Base-by-base conservation (phyloP, 1,140 invertebrate genomes). In the Probaryconus sp. region DNA sequence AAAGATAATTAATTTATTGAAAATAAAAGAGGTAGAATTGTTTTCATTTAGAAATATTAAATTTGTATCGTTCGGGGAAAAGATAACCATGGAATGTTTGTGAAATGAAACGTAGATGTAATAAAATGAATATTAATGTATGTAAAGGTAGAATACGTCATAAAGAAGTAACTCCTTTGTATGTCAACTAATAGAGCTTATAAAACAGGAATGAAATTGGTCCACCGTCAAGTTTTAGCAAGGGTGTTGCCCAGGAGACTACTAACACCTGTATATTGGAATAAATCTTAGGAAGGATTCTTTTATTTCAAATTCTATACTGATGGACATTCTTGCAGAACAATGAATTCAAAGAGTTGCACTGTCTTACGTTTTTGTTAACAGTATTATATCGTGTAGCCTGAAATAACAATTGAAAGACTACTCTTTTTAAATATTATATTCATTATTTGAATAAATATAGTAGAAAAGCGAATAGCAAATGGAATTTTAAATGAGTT, bases 161-260 rank as follows among this genome's bases (percentile, higher is more conserved):
- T n/a, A n/a, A n/a, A n/a, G n/a, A n/a, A n/a, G 35, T 43, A 55
- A 58, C 21, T 47, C 35, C 50, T 51, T 71, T 50, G 42, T 56
- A 9, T 4, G 17, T 6, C 10, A 28, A 11, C 43, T 61, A 56
- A 58, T 64, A 56, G 31, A 63, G 42, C 48, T 55, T 33, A 45
- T 33, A 38, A 53, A 51, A 18, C 56, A 70, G 56, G 33, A 58
- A 70, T 38, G 45, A 61, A 56, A 61, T 67, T 37, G 70, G 70
- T 55, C 63, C 63, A 67, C 28, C 40, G 61, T 16, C 33, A 63
- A 31, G 40, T 43, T 63, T 53, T 60, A 55, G 51, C 33, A 70
- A 68, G 81, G 79, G 81, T 80, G 81, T 82, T 82, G 79, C 78
- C 77, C 60, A 53, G 79, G 79, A 71, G 77, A 82, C 74, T 71